Base-by-base conservation (phyloP, 30 jellyfish, hydroid and myxozoan species). In the Turritopsis dohrnii region DNA sequence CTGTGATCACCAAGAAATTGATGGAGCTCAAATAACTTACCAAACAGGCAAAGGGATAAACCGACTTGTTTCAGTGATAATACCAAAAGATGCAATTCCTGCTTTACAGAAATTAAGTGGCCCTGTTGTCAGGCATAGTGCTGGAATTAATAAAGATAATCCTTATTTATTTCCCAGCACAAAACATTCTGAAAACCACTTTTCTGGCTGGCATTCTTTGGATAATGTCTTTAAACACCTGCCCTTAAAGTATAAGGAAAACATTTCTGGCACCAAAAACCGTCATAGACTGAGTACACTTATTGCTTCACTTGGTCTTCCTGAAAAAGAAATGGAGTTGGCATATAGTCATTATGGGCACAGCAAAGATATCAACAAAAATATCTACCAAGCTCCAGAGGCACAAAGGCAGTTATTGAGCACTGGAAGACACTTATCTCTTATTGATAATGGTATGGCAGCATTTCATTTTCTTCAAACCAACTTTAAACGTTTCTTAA, bases 271-370 rank as follows among this genome's bases (percentile, higher is more conserved):
- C 8, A 69, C 77, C 28, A 69, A 23, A n/a, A 69, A 69, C 30
- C 27, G 77, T 0, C 77, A 69, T 69, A 69, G 77, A 69, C 77
- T 69, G 31, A 69, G 77, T 27, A 69, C 83, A 9, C 83, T 75
- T 29, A 26, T 75, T 1, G 65, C 83, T 1, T 28, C 65, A n/a
- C 71, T n/a, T 25, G 73, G 53, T 26, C 28, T 26, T 60, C 71
- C 85, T 26, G 71, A 77, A 28, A 52, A 3, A 77, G 85, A 77
- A 29, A 77, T 60, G 85, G 85, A 77, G 72, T 77, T 77, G 72
- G 66, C 53, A 25, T 77, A 77, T 77, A 77, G 53, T 26, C 85
- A 77, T 60, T 29, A 21, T 53, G 85, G 85, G 28, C 85, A 77
- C 53, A 29, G 73, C 28, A 29, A 30, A n/a, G n/a, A n/a, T n/a